These are phyloP conservation scores for Hecatera dysodea DNA, from an alignment of 2,888 invertebrate genomes.

Conservation along the genomic window DNA sequence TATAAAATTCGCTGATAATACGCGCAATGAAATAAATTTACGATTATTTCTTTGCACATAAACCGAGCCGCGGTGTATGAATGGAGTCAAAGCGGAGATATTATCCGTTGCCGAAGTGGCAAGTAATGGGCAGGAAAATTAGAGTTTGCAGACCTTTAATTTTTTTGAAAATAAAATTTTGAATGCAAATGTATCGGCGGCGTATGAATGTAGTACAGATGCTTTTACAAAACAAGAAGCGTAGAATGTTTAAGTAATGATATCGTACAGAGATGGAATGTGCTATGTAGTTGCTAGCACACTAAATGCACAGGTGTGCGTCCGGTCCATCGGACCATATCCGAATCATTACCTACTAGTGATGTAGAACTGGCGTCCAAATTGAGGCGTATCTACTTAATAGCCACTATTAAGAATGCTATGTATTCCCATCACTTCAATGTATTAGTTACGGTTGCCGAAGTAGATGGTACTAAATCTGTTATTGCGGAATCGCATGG, in stretches of 20 bases:
- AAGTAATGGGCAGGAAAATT: conserved; percentile 67
- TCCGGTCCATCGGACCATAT: conserved; percentile 84
- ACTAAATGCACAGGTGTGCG: conserved; percentile 86
- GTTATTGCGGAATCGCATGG: conserved; percentile 11
- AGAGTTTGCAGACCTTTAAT: conserved; percentile 58
- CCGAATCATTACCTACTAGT: conserved; percentile 75
- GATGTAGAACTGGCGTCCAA: conserved; percentile 47
- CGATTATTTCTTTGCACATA: conserved; percentile 69
- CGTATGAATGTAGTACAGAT: conserved; percentile 41
- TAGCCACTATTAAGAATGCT: conserved; percentile 29
- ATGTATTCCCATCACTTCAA: conserved; percentile 30
- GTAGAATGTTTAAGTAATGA: conserved; percentile 67
- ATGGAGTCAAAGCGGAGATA: conserved; percentile 64
- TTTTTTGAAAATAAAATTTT: conserved; percentile 20
- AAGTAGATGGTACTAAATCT: conserved; percentile 18
- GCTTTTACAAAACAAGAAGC: conserved; percentile 53
- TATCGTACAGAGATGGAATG: conserved; percentile 76
- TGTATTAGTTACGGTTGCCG: conserved; percentile 1
- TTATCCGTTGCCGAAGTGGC: conserved; percentile 64
- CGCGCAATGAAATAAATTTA: conserved; percentile 69
- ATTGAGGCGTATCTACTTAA: conserved; percentile 50
- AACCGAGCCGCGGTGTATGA: conserved; percentile 66
- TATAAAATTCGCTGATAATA: conserved; percentile 65
- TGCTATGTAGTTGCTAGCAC: conserved; percentile 72
- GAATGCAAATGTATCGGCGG: conserved; percentile 39